phyloP scores from a whole-genome alignment of 2,888 invertebrate genomes.

The Automeris io region DNA sequence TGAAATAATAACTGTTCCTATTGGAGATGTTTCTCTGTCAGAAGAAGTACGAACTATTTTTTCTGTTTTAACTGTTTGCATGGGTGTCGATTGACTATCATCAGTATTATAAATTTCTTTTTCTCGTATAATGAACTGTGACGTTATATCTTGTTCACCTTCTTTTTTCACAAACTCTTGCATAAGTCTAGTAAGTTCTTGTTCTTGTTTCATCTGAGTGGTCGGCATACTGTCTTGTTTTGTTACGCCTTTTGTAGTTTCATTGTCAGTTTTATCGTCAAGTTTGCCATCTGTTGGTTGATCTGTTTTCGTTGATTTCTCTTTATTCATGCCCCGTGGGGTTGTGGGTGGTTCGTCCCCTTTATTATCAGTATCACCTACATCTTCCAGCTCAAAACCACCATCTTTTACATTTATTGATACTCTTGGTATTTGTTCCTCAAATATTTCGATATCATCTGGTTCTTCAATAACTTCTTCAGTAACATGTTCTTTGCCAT shows the following conservation, averaged over 20 bases:
- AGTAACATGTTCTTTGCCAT: constrained; percentile 89
- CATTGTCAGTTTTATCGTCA: constrained; percentile 16
- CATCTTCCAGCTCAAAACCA: constrained; percentile 55
- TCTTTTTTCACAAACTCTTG: constrained; percentile 46
- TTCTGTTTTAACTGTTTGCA: constrained; percentile 8
- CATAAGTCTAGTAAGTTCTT: constrained; percentile 30
- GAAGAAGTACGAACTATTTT: constrained; percentile 14
- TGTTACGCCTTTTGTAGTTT: constrained; percentile 12
- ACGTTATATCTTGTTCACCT: constrained; percentile 20
- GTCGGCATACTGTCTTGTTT: constrained; percentile 13
- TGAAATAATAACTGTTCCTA: constrained; percentile 20
- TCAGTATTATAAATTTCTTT: constrained; percentile 14
- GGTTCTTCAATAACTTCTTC: constrained; percentile 92
- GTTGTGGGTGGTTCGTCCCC: constrained; percentile 27
- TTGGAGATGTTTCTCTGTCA: constrained; percentile 5
- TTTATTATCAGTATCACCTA: constrained; percentile 37
- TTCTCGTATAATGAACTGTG: constrained; percentile 18
- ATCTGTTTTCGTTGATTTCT: constrained; percentile 11
- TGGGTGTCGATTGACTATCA: constrained; percentile 6
- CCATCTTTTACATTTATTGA: constrained; percentile 81
- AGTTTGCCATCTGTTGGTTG: constrained; percentile 14
- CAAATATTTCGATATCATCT: constrained; percentile 83
- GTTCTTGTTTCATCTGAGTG: constrained; percentile 19
- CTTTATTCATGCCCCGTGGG: constrained; percentile 23
- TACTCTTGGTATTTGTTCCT: constrained; percentile 83